phyloP scores from a whole-genome alignment of 2,888 invertebrate species.

The Pollenia labialis region DNA sequence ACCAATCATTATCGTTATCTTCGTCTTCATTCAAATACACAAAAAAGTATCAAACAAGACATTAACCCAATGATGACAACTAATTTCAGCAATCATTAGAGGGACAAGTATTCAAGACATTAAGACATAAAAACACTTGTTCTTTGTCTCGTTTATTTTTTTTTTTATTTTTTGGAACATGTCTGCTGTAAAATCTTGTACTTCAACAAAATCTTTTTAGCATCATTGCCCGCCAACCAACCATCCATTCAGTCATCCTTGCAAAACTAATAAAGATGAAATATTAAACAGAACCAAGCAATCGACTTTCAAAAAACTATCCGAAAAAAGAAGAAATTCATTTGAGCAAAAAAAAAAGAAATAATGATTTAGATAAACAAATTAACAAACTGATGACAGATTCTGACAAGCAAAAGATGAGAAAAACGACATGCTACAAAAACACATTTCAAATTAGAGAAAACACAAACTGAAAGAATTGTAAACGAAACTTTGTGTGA shows the following conservation, averaged over 20 bases:
- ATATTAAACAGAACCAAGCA: slow-evolving; percentile 33
- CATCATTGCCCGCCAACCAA: slow-evolving; percentile 26
- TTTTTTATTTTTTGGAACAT: background rate
- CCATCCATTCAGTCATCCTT: slow-evolving; percentile 14
- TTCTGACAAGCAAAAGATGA: slow-evolving; percentile 37
- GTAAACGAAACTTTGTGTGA: slow-evolving; percentile 30
- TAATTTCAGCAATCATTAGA: slow-evolving; percentile 47
- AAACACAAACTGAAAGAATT: background rate
- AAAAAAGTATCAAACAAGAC: slow-evolving; percentile 33
- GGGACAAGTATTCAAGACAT: slow-evolving; percentile 22
- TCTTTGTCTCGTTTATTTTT: background rate
- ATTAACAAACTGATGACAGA: slow-evolving; percentile 53
- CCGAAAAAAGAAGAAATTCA: background rate
- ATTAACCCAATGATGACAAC: slow-evolving; percentile 51
- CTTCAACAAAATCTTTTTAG: background rate
- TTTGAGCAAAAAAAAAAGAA: slow-evolving; percentile 5
- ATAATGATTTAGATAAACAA: slow-evolving; percentile 3
- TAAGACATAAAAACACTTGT: slow-evolving; percentile 33
- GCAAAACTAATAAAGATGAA: slow-evolving; percentile 38
- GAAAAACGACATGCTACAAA: slow-evolving; percentile 25
- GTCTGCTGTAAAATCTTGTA: slow-evolving; percentile 19
- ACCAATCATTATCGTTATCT: slow-evolving; percentile 9
- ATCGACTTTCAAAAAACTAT: slow-evolving; percentile 39
- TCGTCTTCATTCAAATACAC: background rate
- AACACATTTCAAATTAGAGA: slow-evolving; percentile 26